These are phyloP conservation scores for Leuctra nigra DNA, from an alignment of 2,888 invertebrate genomes.

Conservation along the genomic window DNA sequence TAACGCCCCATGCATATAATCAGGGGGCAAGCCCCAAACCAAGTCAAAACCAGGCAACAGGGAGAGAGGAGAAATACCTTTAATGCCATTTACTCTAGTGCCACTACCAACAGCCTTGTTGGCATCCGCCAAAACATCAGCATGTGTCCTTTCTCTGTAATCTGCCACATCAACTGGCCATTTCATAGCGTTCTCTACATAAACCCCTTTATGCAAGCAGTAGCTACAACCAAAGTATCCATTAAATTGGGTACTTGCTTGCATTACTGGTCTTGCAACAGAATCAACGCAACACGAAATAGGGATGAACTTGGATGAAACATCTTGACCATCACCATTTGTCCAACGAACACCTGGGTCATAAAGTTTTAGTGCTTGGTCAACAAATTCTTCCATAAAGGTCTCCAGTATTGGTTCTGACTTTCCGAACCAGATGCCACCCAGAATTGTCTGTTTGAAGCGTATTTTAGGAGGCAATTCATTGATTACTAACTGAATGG, in stretches of 20 bases:
- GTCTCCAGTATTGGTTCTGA: neutral
- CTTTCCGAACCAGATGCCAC: constrained; percentile 1
- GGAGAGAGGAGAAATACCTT: constrained; percentile 20
- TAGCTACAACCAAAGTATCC: constrained; percentile 21
- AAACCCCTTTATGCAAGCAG: constrained; percentile 16
- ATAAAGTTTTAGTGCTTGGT: neutral
- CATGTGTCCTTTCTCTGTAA: constrained; percentile 3
- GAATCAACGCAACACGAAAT: constrained; percentile 19
- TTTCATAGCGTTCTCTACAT: neutral
- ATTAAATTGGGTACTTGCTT: constrained; percentile 16
- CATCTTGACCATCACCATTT: neutral
- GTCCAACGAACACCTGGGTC: neutral
- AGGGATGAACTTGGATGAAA: constrained; percentile 12
- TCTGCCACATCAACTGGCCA: constrained; percentile 6
- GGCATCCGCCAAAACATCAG: neutral
- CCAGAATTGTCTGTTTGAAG: neutral
- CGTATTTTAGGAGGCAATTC: constrained; percentile 8
- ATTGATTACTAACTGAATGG: constrained; percentile 5
- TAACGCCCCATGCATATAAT: constrained; percentile 24
- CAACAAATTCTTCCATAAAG: neutral
- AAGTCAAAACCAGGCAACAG: constrained; percentile 20
- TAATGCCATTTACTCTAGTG: constrained; percentile 17
- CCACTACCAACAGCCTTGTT: neutral
- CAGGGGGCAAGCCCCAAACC: constrained; percentile 25
- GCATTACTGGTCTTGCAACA: constrained; percentile 16